Base-by-base conservation (phyloP, 2,888 invertebrate genomes). In the Plebejus anna region DNA sequence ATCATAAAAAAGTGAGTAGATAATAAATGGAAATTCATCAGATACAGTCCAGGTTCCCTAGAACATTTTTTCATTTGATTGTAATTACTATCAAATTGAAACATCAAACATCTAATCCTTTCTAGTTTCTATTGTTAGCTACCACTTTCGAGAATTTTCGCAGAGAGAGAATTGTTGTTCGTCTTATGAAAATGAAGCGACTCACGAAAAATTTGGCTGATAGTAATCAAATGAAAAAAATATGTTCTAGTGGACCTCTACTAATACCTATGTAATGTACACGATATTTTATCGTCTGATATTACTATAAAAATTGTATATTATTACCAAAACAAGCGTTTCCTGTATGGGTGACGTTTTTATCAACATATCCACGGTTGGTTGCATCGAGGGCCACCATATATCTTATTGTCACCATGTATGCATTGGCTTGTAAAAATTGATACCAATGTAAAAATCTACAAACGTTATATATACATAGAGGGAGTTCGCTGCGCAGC, bases 381-480 rank as follows among this genome's bases (percentile, higher is more conserved):
- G 66, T 36, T 66, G 66, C 66, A 32, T 66, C 32, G 66, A 66
- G 32, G 66, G 66, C 32, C 5, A 36, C 32, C 32, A 66, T 66
- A 66, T 36, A 66, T 66, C 66, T 66, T 66, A 66, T 66, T 66
- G 66, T 66, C 66, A 66, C 66, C 32, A 66, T 32, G 32, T 66
- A 66, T 66, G 66, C 66, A 66, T 16, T 66, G 13, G 16, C 32
- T 66, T 66, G 66, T 66, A 66, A 66, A 66, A 36, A 36, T 66
- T 11, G 13, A 66, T 32, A 32, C 32, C 32, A 36, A 36, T 66
- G 32, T 66, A 66, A 36, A 32, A 66, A 66, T 66, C 16, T 66
- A 66, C 32, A 16, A 66, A 66, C 66, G 32, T 22, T 22, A 22
- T 66, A 66, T 66, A 13, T 32, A 32, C 9, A 66, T 32, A 59